A percentile compares a stretch with the other conserved stretches of the same genome.
These are phyloP conservation scores for Coptodon bakossiorum DNA, from an alignment of 2,113 vertebrate species.

Conservation along the genomic window DNA sequence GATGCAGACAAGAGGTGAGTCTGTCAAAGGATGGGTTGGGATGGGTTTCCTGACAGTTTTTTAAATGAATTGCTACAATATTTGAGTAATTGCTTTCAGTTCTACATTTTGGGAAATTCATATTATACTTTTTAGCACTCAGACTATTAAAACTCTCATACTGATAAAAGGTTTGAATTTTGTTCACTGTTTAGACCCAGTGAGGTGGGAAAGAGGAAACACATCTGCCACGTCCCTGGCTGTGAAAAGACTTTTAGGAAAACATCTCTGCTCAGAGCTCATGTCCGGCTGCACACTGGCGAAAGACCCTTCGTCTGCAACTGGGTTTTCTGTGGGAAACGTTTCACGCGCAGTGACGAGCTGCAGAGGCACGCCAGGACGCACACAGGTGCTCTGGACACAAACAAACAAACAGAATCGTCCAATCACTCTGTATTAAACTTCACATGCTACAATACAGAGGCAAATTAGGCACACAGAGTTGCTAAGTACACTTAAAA, in stretches of 20 bases:
- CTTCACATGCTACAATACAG: neutral
- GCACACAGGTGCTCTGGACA: slow-evolving; percentile 80
- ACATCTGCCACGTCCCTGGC: slow-evolving; percentile 92
- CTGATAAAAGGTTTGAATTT: neutral
- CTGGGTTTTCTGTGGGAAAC: slow-evolving; percentile 95
- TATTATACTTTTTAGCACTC: neutral
- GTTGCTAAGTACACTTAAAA: neutral
- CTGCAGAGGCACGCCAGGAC: slow-evolving; percentile 92
- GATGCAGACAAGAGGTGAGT: slow-evolving; percentile 88
- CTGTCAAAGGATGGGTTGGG: neutral
- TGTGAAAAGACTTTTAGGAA: slow-evolving; percentile 95
- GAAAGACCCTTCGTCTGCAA: slow-evolving; percentile 93
- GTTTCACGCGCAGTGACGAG: slow-evolving; percentile 93
- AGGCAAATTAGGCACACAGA: neutral
- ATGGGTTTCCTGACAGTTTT: neutral
- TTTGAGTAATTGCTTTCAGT: neutral
- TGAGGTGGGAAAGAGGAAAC: slow-evolving; percentile 92
- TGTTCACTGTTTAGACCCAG: slow-evolving; percentile 72
- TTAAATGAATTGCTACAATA: too few relatives aligned
- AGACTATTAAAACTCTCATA: neutral
- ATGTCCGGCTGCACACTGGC: slow-evolving; percentile 91
- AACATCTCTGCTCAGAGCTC: slow-evolving; percentile 89
- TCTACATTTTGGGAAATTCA: neutral
- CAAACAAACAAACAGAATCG: neutral
- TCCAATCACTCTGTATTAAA: neutral